phyloP scores from a whole-genome alignment of 2,797 vertebrate genomes.

The Melanotaenia boesemani region DNA sequence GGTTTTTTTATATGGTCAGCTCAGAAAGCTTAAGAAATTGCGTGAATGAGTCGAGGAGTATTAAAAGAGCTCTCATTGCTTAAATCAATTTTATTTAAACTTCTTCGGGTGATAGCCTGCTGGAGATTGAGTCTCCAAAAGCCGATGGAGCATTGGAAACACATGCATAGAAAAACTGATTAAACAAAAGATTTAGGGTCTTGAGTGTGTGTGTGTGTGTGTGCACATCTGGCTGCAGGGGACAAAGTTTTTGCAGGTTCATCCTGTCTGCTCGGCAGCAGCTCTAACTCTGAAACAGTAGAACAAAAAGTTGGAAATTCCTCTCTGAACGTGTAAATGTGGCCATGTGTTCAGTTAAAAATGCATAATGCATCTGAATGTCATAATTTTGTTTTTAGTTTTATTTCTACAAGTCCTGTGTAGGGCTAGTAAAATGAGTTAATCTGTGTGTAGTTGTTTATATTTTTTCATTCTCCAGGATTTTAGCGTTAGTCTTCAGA shows the following conservation, averaged over 20 bases:
- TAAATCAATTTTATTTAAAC: slow-evolving; percentile 12
- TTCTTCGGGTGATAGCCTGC: background rate
- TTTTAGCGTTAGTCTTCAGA: background rate
- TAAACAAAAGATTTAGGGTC: background rate
- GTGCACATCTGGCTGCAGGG: slow-evolving; percentile 73
- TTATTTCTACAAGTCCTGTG: background rate
- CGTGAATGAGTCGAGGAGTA: slow-evolving; percentile 18
- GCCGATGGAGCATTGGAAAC: background rate
- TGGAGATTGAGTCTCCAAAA: slow-evolving; percentile 2
- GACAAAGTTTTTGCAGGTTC: slow-evolving; percentile 72
- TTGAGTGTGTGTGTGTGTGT: slow-evolving; percentile 25
- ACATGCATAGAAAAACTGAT: background rate
- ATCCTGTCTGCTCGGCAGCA: slow-evolving; percentile 24
- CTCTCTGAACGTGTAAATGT: slow-evolving; percentile 8
- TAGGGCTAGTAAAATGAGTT: background rate
- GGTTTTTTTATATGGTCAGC: slow-evolving; percentile 1
- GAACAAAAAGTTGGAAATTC: slow-evolving; percentile 21
- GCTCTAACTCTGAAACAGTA: slow-evolving; percentile 31
- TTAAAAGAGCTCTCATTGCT: slow-evolving; percentile 11
- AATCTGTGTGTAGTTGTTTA: background rate
- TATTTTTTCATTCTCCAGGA: background rate
- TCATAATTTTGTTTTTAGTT: background rate
- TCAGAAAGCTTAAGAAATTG: slow-evolving; percentile 27
- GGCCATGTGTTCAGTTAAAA: background rate
- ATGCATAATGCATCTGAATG: background rate